Percentiles rank a stretch among this genome's conserved stretches.
Evolutionary conservation across 2,888 invertebrate species (phyloP).

Genomic region (Rhabditoides inermis): DNA sequence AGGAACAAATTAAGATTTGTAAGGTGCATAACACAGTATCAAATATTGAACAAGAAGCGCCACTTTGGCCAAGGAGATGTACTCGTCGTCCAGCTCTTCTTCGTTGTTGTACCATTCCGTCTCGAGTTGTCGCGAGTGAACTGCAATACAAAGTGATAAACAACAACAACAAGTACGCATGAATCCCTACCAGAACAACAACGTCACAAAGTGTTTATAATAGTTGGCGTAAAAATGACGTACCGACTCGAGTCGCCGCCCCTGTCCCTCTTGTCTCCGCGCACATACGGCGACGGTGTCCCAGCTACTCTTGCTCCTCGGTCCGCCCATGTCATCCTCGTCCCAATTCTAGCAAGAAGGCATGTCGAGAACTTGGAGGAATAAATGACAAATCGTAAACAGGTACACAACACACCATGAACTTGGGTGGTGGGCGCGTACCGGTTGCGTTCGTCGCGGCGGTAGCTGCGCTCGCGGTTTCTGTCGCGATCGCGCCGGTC

Average conservation of each 20-base stretch:
- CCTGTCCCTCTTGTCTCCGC: conserved; percentile 8
- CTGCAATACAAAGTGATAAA: too few species aligned
- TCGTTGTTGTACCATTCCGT: conserved; percentile 94
- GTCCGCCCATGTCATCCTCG: conserved; percentile 25
- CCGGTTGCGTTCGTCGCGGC: conserved; percentile 1
- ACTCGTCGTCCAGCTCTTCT: conserved; percentile 69
- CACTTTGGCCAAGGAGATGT: conserved; percentile 73
- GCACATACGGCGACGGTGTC: conserved; percentile 73
- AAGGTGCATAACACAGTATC: background rate
- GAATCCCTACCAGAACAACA: too few species aligned
- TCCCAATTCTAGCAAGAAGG: conserved; percentile 46
- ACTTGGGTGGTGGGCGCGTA: conserved; percentile 29
- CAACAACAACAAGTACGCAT: too few species aligned
- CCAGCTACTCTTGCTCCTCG: conserved; percentile 62
- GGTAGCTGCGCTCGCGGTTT: conserved; percentile 7
- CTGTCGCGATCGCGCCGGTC: conserved; percentile 1
- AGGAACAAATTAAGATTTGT: conserved; percentile 1
- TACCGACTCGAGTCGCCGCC: conserved; percentile 8
- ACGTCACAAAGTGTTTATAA: too few species aligned
- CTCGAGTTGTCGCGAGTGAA: conserved; percentile 71
- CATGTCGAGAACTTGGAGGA: conserved; percentile 35
- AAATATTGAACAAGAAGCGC: background rate
- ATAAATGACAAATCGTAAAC: background rate
- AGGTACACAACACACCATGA: conserved; percentile 13
- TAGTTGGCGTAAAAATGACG: too few species aligned